Evolutionary conservation across 2,113 vertebrate genomes (phyloP).

Genomic region (Hyperopisus bebe): DNA sequence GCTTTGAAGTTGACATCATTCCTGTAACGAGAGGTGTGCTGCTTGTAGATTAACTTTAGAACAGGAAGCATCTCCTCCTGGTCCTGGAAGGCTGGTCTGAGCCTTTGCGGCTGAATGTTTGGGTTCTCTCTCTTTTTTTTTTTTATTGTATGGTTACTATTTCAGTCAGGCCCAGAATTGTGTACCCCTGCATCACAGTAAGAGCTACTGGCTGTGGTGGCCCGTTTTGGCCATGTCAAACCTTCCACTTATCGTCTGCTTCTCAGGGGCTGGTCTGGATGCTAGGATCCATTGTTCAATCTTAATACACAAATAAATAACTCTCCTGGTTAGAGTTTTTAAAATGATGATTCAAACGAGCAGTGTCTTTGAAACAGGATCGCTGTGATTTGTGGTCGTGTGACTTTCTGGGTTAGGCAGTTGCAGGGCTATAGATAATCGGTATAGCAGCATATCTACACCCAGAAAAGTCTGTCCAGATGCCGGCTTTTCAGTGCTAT

Average conservation of each 20-base stretch:
- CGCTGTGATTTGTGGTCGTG: not conserved
- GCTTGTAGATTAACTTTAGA: not conserved
- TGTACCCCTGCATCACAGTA: not conserved
- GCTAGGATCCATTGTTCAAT: not conserved
- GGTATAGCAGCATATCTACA: not conserved
- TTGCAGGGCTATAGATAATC: not conserved
- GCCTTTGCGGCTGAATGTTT: not conserved
- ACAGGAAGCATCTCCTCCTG: not conserved
- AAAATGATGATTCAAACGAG: not conserved
- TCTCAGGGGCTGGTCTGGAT: not conserved
- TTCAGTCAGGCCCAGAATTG: not conserved
- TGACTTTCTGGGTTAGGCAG: not conserved
- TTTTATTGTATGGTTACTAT: not conserved
- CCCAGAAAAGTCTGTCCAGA: not conserved
- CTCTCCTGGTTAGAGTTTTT: not conserved
- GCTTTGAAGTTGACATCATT: not conserved
- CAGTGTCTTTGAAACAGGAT: not conserved
- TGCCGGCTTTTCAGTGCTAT: not conserved
- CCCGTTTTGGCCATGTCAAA: not conserved
- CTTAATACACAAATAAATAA: constrained; percentile 8
- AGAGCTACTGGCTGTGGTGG: not conserved
- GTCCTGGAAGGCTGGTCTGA: not conserved
- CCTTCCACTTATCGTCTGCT: not conserved
- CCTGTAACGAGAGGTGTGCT: not conserved
- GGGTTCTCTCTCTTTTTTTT: not conserved